A percentile compares a stretch with the other conserved stretches of the same genome.
phyloP scores from a whole-genome alignment of 2,113 vertebrate genomes.

The Thunnus maccoyii region DNA sequence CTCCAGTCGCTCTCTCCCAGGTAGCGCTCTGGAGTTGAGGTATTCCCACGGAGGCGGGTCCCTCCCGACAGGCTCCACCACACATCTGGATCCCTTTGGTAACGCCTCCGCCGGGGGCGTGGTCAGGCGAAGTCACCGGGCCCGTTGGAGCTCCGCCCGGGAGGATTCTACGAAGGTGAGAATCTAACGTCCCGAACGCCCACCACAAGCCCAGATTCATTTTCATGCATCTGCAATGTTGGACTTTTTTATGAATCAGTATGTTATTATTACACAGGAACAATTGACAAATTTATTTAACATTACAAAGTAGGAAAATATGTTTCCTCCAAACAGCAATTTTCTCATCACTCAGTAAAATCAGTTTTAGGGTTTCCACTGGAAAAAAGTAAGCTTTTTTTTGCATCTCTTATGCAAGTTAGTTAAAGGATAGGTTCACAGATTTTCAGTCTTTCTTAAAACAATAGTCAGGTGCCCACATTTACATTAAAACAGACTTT shows the following conservation, averaged over 20 bases:
- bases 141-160: constrained; percentile 88
- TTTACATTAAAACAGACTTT: no score
- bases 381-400: no score
- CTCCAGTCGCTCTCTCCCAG: constrained; percentile 89
- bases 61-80: constrained; percentile 84
- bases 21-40: constrained; percentile 91
- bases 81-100: constrained; percentile 89
- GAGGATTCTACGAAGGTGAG: constrained; percentile 91
- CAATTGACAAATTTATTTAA: no score
- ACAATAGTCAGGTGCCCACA: no score
- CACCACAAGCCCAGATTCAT: background rate
- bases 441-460: no score
- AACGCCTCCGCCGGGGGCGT: constrained; percentile 84
- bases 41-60: constrained; percentile 90
- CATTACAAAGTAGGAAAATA: no score
- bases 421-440: no score
- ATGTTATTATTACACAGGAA: no score
- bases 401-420: no score
- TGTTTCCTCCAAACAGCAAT: no score
- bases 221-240: background rate
- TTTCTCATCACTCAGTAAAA: no score
- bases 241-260: background rate
- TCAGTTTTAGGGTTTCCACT: no score
- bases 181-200: background rate
- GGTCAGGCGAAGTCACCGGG: constrained; percentile 85